Evolutionary conservation across 1,140 invertebrate genomes (phyloP).

Genomic region (Steinernema feltiae): DNA sequence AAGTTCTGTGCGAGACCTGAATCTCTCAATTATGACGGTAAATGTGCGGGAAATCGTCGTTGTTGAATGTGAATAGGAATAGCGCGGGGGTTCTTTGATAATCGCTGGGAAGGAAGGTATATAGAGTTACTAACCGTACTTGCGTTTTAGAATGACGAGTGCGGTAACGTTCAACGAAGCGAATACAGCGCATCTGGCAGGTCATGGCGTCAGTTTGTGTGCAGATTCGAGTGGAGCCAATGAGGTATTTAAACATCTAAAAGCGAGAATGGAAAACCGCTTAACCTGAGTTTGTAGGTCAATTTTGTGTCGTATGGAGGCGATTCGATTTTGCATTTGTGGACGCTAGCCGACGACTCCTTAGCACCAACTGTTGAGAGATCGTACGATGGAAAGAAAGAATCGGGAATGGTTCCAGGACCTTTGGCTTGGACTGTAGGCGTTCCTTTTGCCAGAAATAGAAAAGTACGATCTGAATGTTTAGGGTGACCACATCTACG

Average conservation of each 20-base stretch:
- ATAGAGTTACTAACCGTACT: not conserved
- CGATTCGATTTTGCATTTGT: not conserved
- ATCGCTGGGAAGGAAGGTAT: not conserved
- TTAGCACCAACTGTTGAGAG: not conserved
- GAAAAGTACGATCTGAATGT: too few relatives aligned
- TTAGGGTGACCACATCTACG: not conserved
- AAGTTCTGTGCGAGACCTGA: not conserved
- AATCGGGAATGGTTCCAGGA: not conserved
- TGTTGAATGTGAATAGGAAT: not conserved
- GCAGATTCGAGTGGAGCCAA: not conserved
- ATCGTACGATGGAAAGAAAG: slow-evolving; percentile 2
- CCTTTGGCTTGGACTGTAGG: not conserved
- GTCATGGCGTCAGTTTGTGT: not conserved
- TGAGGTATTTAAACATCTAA: not conserved
- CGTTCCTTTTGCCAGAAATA: too few relatives aligned
- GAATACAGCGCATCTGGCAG: not conserved
- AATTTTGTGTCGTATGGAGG: slow-evolving; percentile 1
- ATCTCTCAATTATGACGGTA: not conserved
- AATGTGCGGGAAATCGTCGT: not conserved
- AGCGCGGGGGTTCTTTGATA: not conserved
- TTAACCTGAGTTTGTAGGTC: not conserved
- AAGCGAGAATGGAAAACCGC: not conserved
- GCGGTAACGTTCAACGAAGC: not conserved
- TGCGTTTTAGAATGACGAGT: not conserved
- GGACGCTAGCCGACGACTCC: not conserved